These are phyloP conservation scores for Euclidia mi DNA, from an alignment of 2,888 invertebrate genomes.

Conservation along the genomic window DNA sequence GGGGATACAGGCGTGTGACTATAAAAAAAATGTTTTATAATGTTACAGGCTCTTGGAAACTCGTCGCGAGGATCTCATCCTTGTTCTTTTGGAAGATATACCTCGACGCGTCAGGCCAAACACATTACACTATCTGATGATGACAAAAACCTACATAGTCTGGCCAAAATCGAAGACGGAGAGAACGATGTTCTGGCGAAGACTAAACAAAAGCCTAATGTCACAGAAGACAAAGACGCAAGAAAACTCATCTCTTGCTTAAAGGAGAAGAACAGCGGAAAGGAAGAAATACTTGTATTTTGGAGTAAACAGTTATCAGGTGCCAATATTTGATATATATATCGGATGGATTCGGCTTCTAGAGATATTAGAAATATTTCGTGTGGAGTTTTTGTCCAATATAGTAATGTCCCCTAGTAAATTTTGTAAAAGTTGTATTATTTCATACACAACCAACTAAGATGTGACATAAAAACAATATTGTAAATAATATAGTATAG, in stretches of 20 bases:
- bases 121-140: constrained; percentile 91
- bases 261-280: no score
- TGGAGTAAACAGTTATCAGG: no score
- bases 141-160: constrained; percentile 92
- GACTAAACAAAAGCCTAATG: constrained; percentile 77
- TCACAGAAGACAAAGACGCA: constrained; percentile 65
- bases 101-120: constrained; percentile 90
- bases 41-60: constrained; percentile 89
- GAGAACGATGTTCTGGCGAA: constrained; percentile 78
- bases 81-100: constrained; percentile 92
- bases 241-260: constrained; percentile 75
- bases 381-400: no score
- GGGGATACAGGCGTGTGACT: neutral
- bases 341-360: no score
- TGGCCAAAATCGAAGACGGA: constrained; percentile 89
- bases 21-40: neutral
- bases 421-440: no score
- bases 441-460: no score
- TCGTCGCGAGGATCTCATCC: constrained; percentile 90
- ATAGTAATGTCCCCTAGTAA: no score
- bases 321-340: no score
- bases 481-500: no score
- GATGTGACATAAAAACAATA: no score
- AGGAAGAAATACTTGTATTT: no score
- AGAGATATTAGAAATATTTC: no score